Conservation (phyloP, 2,888 invertebrate genomes). For the Tanytarsus gracilentus region DNA sequence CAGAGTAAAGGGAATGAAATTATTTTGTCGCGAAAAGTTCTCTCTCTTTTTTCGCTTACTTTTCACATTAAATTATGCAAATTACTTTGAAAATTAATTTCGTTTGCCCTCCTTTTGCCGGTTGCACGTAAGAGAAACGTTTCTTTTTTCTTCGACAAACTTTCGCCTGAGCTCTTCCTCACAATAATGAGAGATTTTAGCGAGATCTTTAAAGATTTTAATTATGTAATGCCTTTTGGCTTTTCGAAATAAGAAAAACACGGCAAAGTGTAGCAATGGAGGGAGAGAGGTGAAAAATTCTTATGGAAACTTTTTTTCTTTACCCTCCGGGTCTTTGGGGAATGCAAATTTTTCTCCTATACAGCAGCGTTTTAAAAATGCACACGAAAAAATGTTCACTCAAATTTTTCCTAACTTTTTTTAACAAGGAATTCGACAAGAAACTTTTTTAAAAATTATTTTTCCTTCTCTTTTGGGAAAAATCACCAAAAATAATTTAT, state of each 20-base stretch:
- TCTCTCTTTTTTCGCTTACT: constrained; percentile 11
- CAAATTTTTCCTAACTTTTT: not conserved
- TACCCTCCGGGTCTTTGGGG: too few species aligned
- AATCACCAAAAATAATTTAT: too few species aligned
- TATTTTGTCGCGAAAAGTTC: not conserved
- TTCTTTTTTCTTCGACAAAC: not conserved
- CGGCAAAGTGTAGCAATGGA: too few species aligned
- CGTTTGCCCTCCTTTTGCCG: constrained; percentile 7
- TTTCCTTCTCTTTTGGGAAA: not conserved
- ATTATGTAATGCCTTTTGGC: constrained; percentile 21
- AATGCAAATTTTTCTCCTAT: not conserved
- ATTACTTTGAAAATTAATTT: constrained; percentile 26
- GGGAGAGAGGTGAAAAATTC: not conserved
- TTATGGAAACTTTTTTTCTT: too few species aligned
- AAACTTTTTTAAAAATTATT: not conserved
- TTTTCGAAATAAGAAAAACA: not conserved
- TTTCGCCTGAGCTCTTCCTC: too few species aligned
- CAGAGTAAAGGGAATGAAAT: not conserved
- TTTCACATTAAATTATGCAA: constrained; percentile 26
- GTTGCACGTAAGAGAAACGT: not conserved
- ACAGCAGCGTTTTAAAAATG: not conserved
- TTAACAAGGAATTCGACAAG: not conserved
- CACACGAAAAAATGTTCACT: not conserved
- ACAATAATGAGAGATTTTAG: not conserved
- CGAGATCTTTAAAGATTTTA: constrained; percentile 22